Percentiles rank a stretch among this genome's conserved stretches.
phyloP scores from a whole-genome alignment of 2,113 vertebrate genomes.

The Aegithalos caudatus region DNA sequence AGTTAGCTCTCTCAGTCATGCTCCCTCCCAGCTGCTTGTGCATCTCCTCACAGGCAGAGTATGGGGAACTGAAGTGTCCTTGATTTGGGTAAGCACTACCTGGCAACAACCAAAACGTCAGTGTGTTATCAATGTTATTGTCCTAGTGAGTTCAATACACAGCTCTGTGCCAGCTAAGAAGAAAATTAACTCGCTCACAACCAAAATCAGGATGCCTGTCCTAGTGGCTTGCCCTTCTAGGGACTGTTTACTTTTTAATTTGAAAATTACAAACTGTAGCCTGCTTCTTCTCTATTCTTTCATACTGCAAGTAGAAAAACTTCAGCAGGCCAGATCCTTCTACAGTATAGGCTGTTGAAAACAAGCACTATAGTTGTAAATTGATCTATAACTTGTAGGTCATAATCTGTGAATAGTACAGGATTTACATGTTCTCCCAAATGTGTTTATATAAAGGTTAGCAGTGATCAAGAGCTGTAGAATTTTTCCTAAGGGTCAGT shows the following conservation, averaged over 20 bases:
- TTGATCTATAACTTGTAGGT: neutral
- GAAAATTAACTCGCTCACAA: neutral
- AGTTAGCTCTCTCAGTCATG: neutral
- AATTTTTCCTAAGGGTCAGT: neutral
- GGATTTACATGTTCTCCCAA: neutral
- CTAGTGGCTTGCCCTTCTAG: neutral
- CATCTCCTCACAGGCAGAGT: neutral
- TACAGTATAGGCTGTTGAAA: neutral
- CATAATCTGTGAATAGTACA: neutral
- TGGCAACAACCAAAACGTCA: neutral
- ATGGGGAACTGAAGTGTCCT: neutral
- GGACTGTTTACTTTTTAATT: neutral
- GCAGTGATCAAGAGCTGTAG: neutral
- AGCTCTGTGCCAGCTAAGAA: neutral
- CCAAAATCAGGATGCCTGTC: neutral
- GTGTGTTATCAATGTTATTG: neutral
- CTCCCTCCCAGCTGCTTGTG: neutral
- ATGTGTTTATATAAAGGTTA: neutral
- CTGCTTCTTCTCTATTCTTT: neutral
- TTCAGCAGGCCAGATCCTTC: neutral
- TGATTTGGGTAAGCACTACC: neutral
- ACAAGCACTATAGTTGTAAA: neutral
- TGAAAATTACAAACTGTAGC: neutral
- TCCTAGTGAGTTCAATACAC: neutral
- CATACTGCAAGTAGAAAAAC: neutral